phyloP scores from a whole-genome alignment of 2,797 vertebrate species.

The Pteropus rufus region DNA sequence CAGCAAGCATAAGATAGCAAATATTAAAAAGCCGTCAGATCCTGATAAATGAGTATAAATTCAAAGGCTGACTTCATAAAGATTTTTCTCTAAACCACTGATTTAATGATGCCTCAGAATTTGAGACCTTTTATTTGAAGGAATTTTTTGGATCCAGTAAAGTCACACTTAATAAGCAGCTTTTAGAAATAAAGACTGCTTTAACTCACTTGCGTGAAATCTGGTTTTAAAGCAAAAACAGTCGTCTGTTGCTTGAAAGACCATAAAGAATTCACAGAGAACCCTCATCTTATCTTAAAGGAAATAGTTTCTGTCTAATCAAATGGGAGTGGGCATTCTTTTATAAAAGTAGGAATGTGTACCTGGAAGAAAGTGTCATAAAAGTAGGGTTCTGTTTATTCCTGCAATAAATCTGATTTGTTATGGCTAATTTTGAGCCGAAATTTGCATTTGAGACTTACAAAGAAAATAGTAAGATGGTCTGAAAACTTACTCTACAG shows the following conservation, averaged over 20 bases:
- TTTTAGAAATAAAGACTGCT: slow-evolving; percentile 57
- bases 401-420: slow-evolving; percentile 41
- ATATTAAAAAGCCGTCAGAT: background rate
- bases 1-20: background rate
- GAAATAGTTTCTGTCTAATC: slow-evolving; percentile 66
- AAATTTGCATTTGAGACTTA: slow-evolving; percentile 47
- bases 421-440: slow-evolving; percentile 24
- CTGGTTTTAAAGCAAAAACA: slow-evolving; percentile 56
- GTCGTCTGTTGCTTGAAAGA: slow-evolving; percentile 56
- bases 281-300: slow-evolving; percentile 41
- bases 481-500: background rate
- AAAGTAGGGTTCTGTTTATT: slow-evolving; percentile 54
- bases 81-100: slow-evolving; percentile 10
- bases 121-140: slow-evolving; percentile 30
- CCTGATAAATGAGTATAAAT: slow-evolving; percentile 33
- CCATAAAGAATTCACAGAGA: slow-evolving; percentile 53
- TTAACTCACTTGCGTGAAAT: slow-evolving; percentile 47
- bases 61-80: slow-evolving; percentile 6
- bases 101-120: slow-evolving; percentile 49
- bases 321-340: slow-evolving; percentile 49
- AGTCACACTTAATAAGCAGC: slow-evolving; percentile 32
- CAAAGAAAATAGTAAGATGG: background rate
- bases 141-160: slow-evolving; percentile 28
- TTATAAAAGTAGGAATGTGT: slow-evolving; percentile 51
- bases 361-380: slow-evolving; percentile 37